Evolutionary conservation across 2,113 vertebrate species (phyloP).

Genomic region (Progne subis): DNA sequence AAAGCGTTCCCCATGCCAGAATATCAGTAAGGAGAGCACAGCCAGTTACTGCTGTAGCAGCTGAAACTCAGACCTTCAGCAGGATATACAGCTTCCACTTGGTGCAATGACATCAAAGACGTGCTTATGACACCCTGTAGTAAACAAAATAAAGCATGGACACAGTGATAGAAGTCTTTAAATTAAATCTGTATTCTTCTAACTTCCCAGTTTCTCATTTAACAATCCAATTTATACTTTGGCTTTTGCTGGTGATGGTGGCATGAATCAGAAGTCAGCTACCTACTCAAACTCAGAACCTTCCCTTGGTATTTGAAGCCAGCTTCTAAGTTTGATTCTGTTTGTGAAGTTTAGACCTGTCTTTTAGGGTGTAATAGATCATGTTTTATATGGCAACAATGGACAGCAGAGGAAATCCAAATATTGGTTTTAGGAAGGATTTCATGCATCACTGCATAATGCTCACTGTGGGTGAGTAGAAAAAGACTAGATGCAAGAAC

Average conservation of each 20-base stretch:
- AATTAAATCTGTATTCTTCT: neutral
- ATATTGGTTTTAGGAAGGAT: neutral
- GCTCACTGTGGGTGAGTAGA: neutral
- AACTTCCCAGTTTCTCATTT: neutral
- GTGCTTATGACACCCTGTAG: neutral
- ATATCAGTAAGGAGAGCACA: neutral
- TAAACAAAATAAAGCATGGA: neutral
- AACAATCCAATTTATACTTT: neutral
- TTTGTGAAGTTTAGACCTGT: neutral
- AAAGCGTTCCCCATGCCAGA: fast-evolving
- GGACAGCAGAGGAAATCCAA: neutral
- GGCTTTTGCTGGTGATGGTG: neutral
- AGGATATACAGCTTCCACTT: neutral
- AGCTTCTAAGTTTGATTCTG: neutral
- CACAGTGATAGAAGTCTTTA: fast-evolving
- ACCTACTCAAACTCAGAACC: neutral
- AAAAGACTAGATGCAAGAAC: neutral
- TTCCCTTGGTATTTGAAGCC: neutral
- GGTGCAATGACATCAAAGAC: neutral
- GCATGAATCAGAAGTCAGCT: neutral
- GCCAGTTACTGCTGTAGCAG: neutral
- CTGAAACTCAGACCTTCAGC: neutral
- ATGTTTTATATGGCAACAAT: neutral
- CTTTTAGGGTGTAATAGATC: neutral
- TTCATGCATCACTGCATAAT: neutral